Base-by-base conservation (phyloP, 2,888 invertebrate species). In the Drosophila phalerata region DNA sequence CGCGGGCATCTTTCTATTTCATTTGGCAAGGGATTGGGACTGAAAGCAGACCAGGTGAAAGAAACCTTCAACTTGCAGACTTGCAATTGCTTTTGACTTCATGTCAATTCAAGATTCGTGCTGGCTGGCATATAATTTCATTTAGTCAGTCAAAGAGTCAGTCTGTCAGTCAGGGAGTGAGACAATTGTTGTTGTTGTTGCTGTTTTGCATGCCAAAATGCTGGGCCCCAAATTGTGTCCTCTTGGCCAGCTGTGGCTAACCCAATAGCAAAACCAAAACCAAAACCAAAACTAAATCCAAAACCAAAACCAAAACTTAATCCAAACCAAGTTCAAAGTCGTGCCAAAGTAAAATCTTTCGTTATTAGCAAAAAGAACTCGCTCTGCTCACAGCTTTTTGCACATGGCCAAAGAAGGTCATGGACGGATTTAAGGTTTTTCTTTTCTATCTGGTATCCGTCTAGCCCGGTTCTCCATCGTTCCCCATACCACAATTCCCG, bases 261-360 rank as follows among this genome's bases (percentile, higher is more conserved):
- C 30, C 55, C 45, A 38, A 53, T 34, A 34, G 32, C 28, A 51
- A 68, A 70, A 52, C 64, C 22, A 53, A 70, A 72, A 69, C 37
- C 25, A 73, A 63, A 79, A 53, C 48, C 32, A 51, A 53, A 81
- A 70, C 66, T 77, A 89, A 88, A 88, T 89, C 86, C 90, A 88
- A 89, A 88, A 28, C 28, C 28, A 28, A 28, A 73, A 58, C 64
- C 22, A 53, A 70, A 70, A 70, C 37, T 34, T 71, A 63, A 79
- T 57, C 56, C 38, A 53, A 81, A 73, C 67, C 80, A 90, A 88
- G 90, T 90, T 88, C 90, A 88, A 90, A 88, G 89, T 90, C 88
- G 89, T 88, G 90, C 89, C 77, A 73, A 75, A 77, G 73, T 69
- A 61, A 80, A 80, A 75, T 80, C 79, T 81, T 72, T 71, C 74